These are phyloP conservation scores for Bembecia ichneumoniformis DNA, from an alignment of 2,888 invertebrate genomes.

Conservation along the genomic window DNA sequence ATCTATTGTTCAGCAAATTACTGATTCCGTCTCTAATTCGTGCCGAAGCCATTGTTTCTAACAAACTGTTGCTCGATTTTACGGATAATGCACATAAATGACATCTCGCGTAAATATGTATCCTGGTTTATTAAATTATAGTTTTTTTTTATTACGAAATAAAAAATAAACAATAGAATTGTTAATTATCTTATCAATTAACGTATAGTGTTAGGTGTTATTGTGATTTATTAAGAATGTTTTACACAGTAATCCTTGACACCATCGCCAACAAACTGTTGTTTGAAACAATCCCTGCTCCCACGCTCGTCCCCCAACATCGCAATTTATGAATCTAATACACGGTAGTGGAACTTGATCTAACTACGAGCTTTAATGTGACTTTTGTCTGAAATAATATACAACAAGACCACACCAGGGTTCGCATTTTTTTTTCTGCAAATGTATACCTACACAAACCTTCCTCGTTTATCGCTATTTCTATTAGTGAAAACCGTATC, in stretches of 20 bases:
- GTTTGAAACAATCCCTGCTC: constrained; percentile 42
- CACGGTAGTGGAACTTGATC: constrained; percentile 1
- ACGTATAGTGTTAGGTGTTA: background rate
- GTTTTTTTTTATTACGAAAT: no score
- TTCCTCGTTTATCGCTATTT: no score
- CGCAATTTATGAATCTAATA: constrained; percentile 37
- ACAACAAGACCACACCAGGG: no score
- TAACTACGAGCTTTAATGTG: background rate
- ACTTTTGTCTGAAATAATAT: no score
- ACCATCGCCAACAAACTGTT: constrained; percentile 32
- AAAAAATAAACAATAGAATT: no score
- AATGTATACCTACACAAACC: no score
- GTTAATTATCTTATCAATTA: background rate
- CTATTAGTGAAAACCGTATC: no score
- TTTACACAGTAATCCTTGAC: constrained; percentile 33
- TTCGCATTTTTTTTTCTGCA: no score
- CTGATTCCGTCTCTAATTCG: constrained; percentile 59
- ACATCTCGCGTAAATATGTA: no score
- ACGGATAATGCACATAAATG: constrained; percentile 38
- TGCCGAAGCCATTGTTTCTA: constrained; percentile 52
- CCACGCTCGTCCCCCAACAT: constrained; percentile 43
- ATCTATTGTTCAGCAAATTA: constrained; percentile 62
- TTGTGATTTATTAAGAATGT: no score
- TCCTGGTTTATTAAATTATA: no score
- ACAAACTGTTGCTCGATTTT: constrained; percentile 47